phyloP scores from a whole-genome alignment of 1,140 invertebrate genomes.

The Octopus bimaculoides region DNA sequence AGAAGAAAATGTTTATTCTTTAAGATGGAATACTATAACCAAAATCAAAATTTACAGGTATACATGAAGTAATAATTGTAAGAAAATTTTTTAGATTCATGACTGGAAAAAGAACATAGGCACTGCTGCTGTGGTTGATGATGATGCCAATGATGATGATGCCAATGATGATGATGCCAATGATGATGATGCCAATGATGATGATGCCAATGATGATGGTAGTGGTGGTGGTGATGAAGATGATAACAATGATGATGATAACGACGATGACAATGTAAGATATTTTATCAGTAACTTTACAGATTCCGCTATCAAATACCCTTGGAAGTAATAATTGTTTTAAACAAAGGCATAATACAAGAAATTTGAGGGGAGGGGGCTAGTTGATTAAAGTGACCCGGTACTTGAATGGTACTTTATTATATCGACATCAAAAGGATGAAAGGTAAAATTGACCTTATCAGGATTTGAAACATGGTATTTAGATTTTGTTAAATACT shows the following conservation, averaged over 20 bases:
- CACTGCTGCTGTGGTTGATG: neutral
- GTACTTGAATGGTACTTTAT: too few relatives aligned
- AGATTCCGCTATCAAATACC: neutral
- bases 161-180: neutral
- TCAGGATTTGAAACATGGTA: too few relatives aligned
- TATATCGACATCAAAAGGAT: too few relatives aligned
- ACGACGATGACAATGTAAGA: neutral
- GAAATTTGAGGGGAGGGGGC: neutral
- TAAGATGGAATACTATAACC: too few relatives aligned
- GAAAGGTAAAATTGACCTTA: too few relatives aligned
- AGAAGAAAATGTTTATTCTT: neutral
- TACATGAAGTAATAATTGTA: neutral
- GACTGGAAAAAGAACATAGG: neutral
- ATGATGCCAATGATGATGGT: neutral
- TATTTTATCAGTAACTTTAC: neutral
- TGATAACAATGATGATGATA: neutral
- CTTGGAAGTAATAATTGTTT: neutral
- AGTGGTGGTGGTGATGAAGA: neutral
- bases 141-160: neutral
- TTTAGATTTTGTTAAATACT: too few relatives aligned
- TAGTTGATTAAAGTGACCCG: too few relatives aligned
- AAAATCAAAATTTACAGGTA: too few relatives aligned
- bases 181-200: neutral
- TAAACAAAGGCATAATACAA: neutral
- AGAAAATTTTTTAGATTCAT: conserved; percentile 13